These are phyloP conservation scores for Holothuria scabra DNA, from an alignment of 53 echinoderm and acorn worm genomes.

Conservation along the genomic window DNA sequence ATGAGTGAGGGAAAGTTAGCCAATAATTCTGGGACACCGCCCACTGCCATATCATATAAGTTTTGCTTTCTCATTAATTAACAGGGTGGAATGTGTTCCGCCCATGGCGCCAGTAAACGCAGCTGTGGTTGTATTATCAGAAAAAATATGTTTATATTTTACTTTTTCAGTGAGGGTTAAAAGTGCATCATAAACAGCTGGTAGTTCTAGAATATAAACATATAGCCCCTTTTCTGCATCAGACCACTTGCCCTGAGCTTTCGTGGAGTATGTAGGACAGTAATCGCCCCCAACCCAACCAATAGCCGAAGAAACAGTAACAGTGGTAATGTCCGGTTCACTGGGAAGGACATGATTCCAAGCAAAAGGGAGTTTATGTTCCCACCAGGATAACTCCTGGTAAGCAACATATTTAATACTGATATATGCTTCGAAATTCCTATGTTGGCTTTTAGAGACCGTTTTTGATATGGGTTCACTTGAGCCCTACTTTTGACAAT, in stretches of 20 bases:
- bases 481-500: no score
- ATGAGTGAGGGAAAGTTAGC: not conserved
- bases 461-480: no score
- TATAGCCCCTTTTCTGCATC: not conserved
- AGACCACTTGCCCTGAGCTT: no score
- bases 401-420: constrained; percentile 6
- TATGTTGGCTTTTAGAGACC: not conserved
- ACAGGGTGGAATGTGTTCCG: no score
- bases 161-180: constrained; percentile 14
- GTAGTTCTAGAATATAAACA: constrained; percentile 2
- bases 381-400: constrained; percentile 31
- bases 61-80: no score
- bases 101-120: no score
- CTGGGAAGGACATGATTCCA: not conserved
- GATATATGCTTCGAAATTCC: constrained; percentile 3
- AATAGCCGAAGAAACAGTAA: constrained; percentile 29
- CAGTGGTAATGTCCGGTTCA: constrained; percentile 9
- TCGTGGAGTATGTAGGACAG: no score
- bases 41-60: no score
- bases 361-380: constrained; percentile 2
- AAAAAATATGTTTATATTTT: no score
- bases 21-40: no score
- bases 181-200: constrained; percentile 36
- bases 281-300: constrained; percentile 23
- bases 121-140: no score